Evolutionary conservation across 2,797 vertebrate species (phyloP).

Genomic region (Coregonus sp.): DNA sequence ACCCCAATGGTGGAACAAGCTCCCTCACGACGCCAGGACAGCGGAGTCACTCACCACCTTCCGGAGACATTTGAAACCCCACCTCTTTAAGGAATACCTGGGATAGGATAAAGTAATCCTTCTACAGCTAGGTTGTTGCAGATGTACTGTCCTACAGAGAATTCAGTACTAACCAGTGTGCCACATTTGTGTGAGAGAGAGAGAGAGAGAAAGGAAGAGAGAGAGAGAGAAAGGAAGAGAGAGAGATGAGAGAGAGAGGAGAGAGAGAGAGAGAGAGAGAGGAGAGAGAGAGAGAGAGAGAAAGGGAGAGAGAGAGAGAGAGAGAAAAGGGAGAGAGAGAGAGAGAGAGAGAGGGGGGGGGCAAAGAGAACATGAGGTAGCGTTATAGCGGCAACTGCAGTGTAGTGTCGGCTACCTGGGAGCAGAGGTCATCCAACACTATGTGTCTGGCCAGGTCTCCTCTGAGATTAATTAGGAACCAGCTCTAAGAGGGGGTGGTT

Average conservation of each 20-base stretch:
- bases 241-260: neutral
- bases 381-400: neutral
- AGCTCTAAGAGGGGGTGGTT: constrained; percentile 24
- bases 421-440: constrained; percentile 54
- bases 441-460: constrained; percentile 46
- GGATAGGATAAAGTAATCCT: too few relatives aligned
- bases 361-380: constrained; percentile 3
- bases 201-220: constrained; percentile 9
- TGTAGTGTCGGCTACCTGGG: constrained; percentile 26
- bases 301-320: constrained; percentile 4
- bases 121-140: neutral
- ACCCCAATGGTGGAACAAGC: too few relatives aligned
- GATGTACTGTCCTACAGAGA: neutral
- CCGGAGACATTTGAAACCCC: too few relatives aligned
- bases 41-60: too few relatives aligned
- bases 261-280: neutral
- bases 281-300: neutral
- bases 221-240: neutral
- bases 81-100: too few relatives aligned
- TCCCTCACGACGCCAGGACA: too few relatives aligned
- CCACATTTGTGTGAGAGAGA: neutral
- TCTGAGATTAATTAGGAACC: constrained; percentile 62
- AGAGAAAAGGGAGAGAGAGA: constrained; percentile 14
- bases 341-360: neutral
- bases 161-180: neutral